Percentiles rank a stretch among this genome's conserved stretches.
These are phyloP conservation scores for Epirrita christyi DNA, from an alignment of 2,888 invertebrate species.

Conservation along the genomic window DNA sequence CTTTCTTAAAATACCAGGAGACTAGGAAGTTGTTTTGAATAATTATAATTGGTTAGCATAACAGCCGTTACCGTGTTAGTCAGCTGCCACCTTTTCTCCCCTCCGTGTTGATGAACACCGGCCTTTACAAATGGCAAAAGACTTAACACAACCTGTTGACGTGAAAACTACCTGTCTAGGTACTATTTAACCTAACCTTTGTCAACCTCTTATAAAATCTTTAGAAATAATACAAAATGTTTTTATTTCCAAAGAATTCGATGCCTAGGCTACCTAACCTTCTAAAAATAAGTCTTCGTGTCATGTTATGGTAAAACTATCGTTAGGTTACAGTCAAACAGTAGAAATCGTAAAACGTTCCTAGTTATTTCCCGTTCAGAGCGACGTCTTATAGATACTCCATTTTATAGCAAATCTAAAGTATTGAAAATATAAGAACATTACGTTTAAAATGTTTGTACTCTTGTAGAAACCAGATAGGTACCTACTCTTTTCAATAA, in stretches of 20 bases:
- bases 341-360: constrained; percentile 15
- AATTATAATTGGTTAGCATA: no score
- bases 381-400: constrained; percentile 18
- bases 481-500: neutral
- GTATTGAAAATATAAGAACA: constrained; percentile 10
- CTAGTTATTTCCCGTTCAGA: constrained; percentile 24
- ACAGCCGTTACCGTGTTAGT: no score
- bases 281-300: constrained; percentile 12
- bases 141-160: no score
- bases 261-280: neutral
- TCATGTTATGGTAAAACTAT: constrained; percentile 7
- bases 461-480: neutral
- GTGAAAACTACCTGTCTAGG: no score
- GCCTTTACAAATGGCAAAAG: no score
- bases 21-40: no score
- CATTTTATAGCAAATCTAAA: constrained; percentile 16
- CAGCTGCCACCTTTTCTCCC: no score
- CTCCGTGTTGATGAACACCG: no score
- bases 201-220: no score
- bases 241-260: neutral
- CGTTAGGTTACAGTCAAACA: constrained; percentile 1
- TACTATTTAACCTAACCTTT: no score
- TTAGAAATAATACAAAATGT: no score
- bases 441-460: neutral
- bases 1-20: no score